Conservation (phyloP, 2,797 vertebrate species). For the Sebastes trivittatus region DNA sequence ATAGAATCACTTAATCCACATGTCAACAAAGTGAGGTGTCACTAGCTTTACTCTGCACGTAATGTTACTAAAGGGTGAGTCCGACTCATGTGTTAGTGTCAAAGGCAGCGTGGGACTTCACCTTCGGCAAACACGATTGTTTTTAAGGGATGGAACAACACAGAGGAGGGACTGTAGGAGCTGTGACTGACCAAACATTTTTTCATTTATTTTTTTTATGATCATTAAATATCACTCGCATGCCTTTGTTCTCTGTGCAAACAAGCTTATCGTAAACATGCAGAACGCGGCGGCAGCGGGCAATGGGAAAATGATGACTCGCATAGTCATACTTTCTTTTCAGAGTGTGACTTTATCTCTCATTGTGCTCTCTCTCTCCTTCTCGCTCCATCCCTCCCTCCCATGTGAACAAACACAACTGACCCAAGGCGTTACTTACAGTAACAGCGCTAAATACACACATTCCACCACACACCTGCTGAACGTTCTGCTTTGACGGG, state of each 20-base stretch:
- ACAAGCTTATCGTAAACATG: slow-evolving; percentile 59
- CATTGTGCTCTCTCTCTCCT: slow-evolving; percentile 9
- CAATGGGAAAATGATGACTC: slow-evolving; percentile 48
- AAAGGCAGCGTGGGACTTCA: slow-evolving; percentile 45
- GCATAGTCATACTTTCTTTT: slow-evolving; percentile 46
- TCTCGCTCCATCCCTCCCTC: slow-evolving; percentile 24
- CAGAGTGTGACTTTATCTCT: slow-evolving; percentile 36
- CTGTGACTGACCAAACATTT: slow-evolving; percentile 50
- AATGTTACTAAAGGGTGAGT: slow-evolving; percentile 37
- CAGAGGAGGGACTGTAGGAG: slow-evolving; percentile 18
- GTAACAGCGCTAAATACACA: slow-evolving; percentile 42
- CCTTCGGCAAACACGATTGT: slow-evolving; percentile 70
- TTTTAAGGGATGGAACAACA: slow-evolving; percentile 42
- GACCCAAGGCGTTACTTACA: slow-evolving; percentile 21
- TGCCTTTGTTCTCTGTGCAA: slow-evolving; percentile 60
- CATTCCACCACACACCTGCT: slow-evolving; percentile 64
- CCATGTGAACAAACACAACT: slow-evolving; percentile 56
- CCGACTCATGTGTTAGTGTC: slow-evolving; percentile 12
- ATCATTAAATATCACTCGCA: slow-evolving; percentile 51
- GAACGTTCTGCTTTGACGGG: slow-evolving; percentile 18
- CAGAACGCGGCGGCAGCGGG: slow-evolving; percentile 21
- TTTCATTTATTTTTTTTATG: background rate
- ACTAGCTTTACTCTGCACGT: slow-evolving; percentile 22
- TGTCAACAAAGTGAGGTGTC: slow-evolving; percentile 59
- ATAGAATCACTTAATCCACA: slow-evolving; percentile 39